Conservation (phyloP, 1,140 invertebrate species). For the Drusus annulatus region DNA sequence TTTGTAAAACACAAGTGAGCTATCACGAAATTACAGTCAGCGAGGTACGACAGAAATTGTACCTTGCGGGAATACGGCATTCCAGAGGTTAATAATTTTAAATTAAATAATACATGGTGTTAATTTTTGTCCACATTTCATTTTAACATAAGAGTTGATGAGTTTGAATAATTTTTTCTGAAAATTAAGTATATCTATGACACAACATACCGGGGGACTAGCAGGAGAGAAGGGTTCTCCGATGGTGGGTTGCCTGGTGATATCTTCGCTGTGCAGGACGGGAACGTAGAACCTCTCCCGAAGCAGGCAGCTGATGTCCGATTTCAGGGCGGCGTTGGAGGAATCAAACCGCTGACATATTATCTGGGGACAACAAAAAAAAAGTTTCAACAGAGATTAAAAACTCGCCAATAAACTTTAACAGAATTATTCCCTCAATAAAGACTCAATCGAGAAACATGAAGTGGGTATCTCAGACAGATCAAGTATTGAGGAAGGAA, state of each 20-base stretch:
- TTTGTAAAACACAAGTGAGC: too few species aligned
- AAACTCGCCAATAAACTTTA: too few species aligned
- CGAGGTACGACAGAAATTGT: too few species aligned
- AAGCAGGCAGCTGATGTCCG: slow-evolving; percentile 76
- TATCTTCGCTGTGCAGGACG: slow-evolving; percentile 83
- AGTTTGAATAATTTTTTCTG: background rate
- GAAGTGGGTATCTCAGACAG: too few species aligned
- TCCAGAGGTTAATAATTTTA: too few species aligned
- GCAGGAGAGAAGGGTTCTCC: slow-evolving; percentile 81
- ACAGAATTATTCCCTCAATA: too few species aligned
- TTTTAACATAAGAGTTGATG: slow-evolving; percentile 30
- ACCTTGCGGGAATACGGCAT: too few species aligned
- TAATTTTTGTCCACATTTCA: background rate
- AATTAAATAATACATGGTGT: too few species aligned
- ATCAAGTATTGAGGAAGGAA: too few species aligned
- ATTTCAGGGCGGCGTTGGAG: slow-evolving; percentile 65
- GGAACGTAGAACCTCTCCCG: slow-evolving; percentile 88
- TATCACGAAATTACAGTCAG: too few species aligned
- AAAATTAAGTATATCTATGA: slow-evolving; percentile 34
- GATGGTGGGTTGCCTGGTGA: slow-evolving; percentile 79
- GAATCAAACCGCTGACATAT: slow-evolving; percentile 76
- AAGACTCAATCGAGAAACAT: too few species aligned
- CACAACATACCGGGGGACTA: slow-evolving; percentile 74
- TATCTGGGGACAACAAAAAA: slow-evolving; percentile 66
- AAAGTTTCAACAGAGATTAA: too few species aligned